phyloP scores from a whole-genome alignment of 2,113 vertebrate species.

The Antennarius striatus region DNA sequence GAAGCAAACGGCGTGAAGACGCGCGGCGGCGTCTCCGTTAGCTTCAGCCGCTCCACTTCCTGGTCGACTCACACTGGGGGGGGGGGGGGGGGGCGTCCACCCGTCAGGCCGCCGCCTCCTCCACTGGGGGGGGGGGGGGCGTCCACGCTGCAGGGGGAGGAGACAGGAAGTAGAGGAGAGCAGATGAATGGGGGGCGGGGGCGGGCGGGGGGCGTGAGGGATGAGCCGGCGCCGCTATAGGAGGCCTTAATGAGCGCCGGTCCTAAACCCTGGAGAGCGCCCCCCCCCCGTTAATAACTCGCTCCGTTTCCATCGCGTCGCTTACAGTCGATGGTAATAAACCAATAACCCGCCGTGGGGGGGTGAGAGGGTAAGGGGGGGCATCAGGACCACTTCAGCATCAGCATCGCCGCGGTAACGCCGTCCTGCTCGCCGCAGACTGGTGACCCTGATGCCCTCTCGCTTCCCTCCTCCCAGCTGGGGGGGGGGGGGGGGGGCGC shows the following conservation, averaged over 20 bases:
- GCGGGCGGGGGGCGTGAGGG: constrained; percentile 70
- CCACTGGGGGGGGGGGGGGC: neutral
- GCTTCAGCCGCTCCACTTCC: too few relatives aligned
- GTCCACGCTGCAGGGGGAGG: constrained; percentile 8
- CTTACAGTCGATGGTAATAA: constrained; percentile 69
- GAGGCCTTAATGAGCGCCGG: constrained; percentile 77
- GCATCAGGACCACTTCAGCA: constrained; percentile 63
- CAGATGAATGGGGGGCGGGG: constrained; percentile 59
- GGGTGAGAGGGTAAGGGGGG: constrained; percentile 37
- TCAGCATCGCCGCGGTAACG: too few relatives aligned
- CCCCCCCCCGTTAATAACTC: too few relatives aligned
- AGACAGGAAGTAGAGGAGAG: constrained; percentile 62
- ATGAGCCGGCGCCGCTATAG: constrained; percentile 72
- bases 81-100: too few relatives aligned
- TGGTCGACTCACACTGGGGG: too few relatives aligned
- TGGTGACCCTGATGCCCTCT: too few relatives aligned
- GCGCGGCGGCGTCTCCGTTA: too few relatives aligned
- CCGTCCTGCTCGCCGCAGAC: too few relatives aligned
- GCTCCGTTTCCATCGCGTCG: too few relatives aligned
- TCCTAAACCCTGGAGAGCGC: constrained; percentile 72
- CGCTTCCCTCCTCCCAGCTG: constrained; percentile 54
- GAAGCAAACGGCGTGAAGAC: constrained; percentile 11
- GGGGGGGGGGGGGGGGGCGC: constrained; percentile 43
- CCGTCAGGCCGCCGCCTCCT: constrained; percentile 9
- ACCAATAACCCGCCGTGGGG: constrained; percentile 65